A percentile compares a stretch with the other conserved stretches of the same genome.
These are phyloP conservation scores for Drosophila setosimentum DNA, from an alignment of 2,888 invertebrate genomes.

Conservation along the genomic window DNA sequence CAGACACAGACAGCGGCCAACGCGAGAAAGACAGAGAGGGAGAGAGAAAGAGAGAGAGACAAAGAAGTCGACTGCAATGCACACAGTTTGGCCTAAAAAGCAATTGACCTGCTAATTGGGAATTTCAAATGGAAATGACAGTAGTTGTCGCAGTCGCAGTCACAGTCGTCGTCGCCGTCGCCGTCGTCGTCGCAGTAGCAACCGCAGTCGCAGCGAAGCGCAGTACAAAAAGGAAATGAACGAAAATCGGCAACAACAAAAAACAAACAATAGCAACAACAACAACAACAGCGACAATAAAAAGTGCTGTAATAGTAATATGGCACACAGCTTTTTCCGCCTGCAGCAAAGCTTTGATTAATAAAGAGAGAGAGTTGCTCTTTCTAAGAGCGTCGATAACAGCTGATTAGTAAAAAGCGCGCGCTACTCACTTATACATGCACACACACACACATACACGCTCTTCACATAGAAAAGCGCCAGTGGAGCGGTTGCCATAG, in stretches of 20 bases:
- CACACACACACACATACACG: conserved; percentile 17
- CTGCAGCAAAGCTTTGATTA: conserved; percentile 53
- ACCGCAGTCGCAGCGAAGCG: conserved; percentile 41
- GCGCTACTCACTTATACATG: conserved; percentile 43
- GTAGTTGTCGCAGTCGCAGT: conserved; percentile 40
- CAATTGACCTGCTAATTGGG: conserved; percentile 81
- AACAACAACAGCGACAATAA: conserved; percentile 23
- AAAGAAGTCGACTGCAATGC: conserved; percentile 66
- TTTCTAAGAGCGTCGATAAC: conserved; percentile 50
- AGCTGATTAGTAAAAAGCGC: conserved; percentile 72
- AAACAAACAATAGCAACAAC: conserved; percentile 1
- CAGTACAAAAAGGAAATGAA: conserved; percentile 61
- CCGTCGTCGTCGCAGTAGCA: conserved; percentile 15
- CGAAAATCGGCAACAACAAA: conserved; percentile 46
- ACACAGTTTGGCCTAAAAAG: conserved; percentile 80
- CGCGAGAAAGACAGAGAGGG: neutral
- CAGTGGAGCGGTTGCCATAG: conserved; percentile 75
- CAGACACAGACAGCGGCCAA: conserved; percentile 2
- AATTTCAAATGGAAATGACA: conserved; percentile 70
- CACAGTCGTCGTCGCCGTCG: conserved; percentile 7
- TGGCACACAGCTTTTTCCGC: conserved; percentile 63
- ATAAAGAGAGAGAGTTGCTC: conserved; percentile 9
- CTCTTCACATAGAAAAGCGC: conserved; percentile 37
- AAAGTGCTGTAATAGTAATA: conserved; percentile 64
- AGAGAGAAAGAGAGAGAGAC: conserved; percentile 9